Evolutionary conservation across 2,888 invertebrate species (phyloP).

Genomic region (Drosophila stalkeri): DNA sequence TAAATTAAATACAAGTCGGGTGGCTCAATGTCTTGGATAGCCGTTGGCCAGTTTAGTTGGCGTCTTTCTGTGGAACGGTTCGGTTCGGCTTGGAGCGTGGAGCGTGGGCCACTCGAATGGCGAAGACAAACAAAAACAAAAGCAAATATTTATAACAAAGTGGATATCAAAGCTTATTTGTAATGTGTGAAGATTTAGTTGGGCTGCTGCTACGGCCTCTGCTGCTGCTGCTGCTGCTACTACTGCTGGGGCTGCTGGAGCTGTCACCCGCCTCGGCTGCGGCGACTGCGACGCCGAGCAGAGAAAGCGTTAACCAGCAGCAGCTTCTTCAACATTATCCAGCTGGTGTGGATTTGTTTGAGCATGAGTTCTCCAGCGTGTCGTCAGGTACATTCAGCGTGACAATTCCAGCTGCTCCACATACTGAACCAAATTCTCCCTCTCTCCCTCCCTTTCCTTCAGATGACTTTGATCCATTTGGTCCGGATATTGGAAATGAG

Average conservation of each 20-base stretch:
- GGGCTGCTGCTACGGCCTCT: slow-evolving; percentile 7
- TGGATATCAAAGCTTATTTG: slow-evolving; percentile 39
- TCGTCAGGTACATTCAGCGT: slow-evolving; percentile 53
- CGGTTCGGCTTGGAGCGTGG: slow-evolving; percentile 51
- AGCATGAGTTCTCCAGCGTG: slow-evolving; percentile 76
- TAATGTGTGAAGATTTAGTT: slow-evolving; percentile 54
- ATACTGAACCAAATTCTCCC: neutral
- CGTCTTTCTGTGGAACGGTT: slow-evolving; percentile 58
- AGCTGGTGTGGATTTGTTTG: slow-evolving; percentile 78
- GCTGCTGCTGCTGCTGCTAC: slow-evolving; percentile 30
- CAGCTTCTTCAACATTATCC: slow-evolving; percentile 58
- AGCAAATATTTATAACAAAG: slow-evolving; percentile 45
- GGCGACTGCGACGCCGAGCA: slow-evolving; percentile 36
- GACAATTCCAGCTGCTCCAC: neutral
- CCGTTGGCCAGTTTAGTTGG: slow-evolving; percentile 58
- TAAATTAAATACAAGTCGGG: slow-evolving; percentile 65
- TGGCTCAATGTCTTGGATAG: slow-evolving; percentile 31
- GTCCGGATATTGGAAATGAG: slow-evolving; percentile 62
- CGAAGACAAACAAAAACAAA: slow-evolving; percentile 35
- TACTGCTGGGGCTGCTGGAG: slow-evolving; percentile 6
- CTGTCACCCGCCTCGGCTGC: slow-evolving; percentile 21
- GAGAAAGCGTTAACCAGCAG: slow-evolving; percentile 61
- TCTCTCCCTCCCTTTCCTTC: neutral
- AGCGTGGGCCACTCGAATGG: slow-evolving; percentile 51
- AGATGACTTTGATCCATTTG: slow-evolving; percentile 73